Evolutionary conservation across 2,113 vertebrate genomes (phyloP).

Genomic region (Sinosuthora webbiana): DNA sequence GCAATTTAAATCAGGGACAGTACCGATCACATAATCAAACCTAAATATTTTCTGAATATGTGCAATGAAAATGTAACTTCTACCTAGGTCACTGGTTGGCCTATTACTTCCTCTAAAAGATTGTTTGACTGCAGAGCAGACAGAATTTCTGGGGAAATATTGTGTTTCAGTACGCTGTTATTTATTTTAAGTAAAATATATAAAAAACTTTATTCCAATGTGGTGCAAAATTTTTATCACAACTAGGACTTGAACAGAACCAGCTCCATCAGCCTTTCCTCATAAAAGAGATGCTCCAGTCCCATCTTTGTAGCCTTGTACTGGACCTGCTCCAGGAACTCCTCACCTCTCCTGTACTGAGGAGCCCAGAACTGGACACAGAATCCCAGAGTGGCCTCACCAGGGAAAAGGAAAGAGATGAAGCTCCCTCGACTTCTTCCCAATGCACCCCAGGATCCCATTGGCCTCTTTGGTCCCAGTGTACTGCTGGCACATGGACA

Average conservation of each 20-base stretch:
- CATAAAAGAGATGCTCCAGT: background rate
- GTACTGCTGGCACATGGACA: background rate
- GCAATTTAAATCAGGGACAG: slow-evolving; percentile 13
- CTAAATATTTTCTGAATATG: slow-evolving; percentile 33
- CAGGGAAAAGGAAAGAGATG: background rate
- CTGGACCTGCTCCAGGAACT: background rate
- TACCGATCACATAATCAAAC: background rate
- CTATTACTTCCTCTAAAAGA: background rate
- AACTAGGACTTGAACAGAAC: background rate
- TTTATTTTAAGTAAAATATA: background rate
- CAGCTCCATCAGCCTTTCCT: background rate
- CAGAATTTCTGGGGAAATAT: background rate
- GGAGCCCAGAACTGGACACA: background rate
- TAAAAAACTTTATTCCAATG: background rate
- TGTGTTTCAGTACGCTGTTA: background rate
- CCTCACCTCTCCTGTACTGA: background rate
- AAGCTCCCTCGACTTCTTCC: fast-evolving
- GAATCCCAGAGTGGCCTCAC: background rate
- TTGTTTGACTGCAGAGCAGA: background rate
- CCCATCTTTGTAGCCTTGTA: fast-evolving
- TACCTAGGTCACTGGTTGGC: background rate
- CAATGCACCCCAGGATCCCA: no score
- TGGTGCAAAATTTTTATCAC: background rate
- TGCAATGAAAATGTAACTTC: background rate
- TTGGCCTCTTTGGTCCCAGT: background rate